phyloP scores from a whole-genome alignment of 2,797 vertebrate species.

The Melanotaenia boesemani region DNA sequence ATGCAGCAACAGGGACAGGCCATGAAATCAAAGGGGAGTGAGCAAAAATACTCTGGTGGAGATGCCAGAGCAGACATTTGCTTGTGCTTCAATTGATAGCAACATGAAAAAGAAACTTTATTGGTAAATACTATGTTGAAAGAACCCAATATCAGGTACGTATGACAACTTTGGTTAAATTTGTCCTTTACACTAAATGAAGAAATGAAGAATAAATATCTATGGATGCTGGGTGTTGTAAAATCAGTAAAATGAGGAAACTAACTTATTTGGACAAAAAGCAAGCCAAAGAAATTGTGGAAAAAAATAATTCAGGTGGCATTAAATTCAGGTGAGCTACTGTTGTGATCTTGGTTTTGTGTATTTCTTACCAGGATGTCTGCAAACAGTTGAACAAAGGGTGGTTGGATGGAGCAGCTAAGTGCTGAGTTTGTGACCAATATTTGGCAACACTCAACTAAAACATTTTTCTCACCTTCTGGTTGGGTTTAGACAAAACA shows the following conservation, averaged over 20 bases:
- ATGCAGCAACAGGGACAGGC: background rate
- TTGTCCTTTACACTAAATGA: background rate
- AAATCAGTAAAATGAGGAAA: background rate
- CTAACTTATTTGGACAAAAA: background rate
- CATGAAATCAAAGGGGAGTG: constrained; percentile 21
- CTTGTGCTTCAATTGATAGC: background rate
- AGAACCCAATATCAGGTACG: constrained; percentile 9
- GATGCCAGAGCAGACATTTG: constrained; percentile 15
- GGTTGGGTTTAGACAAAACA: too few species aligned
- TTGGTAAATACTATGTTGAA: background rate
- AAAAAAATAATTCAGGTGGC: background rate
- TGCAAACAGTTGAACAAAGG: too few species aligned
- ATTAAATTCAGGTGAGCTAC: background rate
- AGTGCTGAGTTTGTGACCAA: too few species aligned
- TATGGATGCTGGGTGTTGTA: background rate
- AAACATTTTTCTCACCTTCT: too few species aligned
- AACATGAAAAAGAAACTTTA: constrained; percentile 9
- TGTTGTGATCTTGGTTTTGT: background rate
- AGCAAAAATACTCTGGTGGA: background rate
- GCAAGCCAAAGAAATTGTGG: background rate
- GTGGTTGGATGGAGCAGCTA: too few species aligned
- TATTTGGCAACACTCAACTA: too few species aligned
- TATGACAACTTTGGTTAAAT: background rate
- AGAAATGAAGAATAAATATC: background rate
- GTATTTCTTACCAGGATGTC: too few species aligned